Percentiles rank a stretch among this genome's conserved stretches.
Evolutionary conservation across 2,113 vertebrate genomes (phyloP).

Genomic region (Dipodomys spectabilis): DNA sequence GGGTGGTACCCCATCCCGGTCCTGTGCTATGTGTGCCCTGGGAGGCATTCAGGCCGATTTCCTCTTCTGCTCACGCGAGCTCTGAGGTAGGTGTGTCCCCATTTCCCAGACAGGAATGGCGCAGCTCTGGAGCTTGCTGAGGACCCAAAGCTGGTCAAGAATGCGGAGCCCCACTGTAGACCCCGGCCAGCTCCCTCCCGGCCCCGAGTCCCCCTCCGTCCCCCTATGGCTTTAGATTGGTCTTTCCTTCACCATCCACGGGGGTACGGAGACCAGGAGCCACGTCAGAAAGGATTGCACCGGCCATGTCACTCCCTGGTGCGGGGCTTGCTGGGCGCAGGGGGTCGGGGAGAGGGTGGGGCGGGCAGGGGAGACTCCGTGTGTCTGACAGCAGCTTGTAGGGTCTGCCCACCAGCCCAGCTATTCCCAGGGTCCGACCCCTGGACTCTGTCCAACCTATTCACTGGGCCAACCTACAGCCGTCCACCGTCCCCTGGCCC

Average conservation of each 20-base stretch:
- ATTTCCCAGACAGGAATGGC: rapidly evolving
- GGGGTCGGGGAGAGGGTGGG: background rate
- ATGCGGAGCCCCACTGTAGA: rapidly evolving
- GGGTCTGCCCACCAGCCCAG: rapidly evolving
- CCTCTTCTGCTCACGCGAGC: background rate
- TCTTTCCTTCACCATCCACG: background rate
- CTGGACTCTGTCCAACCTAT: too few species aligned
- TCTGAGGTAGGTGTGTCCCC: background rate
- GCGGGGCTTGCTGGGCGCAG: too few species aligned
- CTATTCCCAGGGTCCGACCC: background rate
- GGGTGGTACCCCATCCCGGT: background rate
- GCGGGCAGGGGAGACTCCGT: background rate
- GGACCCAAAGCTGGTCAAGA: rapidly evolving
- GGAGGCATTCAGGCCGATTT: rapidly evolving
- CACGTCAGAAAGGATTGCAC: rapidly evolving
- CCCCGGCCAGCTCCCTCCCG: too few species aligned
- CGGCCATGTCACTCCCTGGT: rapidly evolving
- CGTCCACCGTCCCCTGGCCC: too few species aligned
- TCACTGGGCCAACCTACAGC: too few species aligned
- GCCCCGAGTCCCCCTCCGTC: too few species aligned
- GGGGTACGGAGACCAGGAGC: background rate
- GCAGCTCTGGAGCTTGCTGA: background rate
- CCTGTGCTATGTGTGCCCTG: rapidly evolving
- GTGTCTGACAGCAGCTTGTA: rapidly evolving
- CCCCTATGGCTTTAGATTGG: too few species aligned